Percentiles rank a stretch among this genome's conserved stretches.
Evolutionary conservation across 2,797 vertebrate species (phyloP).

Genomic region (Poeciliopsis gracilis): DNA sequence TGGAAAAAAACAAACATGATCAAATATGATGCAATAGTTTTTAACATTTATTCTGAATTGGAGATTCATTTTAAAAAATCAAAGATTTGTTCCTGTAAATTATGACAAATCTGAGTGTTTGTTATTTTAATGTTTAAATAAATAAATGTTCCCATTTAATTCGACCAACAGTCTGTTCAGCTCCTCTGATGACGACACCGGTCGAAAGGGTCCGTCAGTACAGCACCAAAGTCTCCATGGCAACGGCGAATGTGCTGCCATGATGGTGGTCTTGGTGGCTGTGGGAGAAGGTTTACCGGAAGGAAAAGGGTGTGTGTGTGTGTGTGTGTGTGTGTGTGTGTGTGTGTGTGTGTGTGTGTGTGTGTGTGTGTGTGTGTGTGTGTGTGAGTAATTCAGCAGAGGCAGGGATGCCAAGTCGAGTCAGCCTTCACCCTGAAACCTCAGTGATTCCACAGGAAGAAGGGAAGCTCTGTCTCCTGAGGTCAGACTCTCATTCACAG

Average conservation of each 20-base stretch:
- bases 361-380: slow-evolving; percentile 14
- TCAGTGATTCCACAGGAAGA: slow-evolving; percentile 64
- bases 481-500: slow-evolving; percentile 44
- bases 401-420: slow-evolving; percentile 64
- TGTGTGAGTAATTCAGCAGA: slow-evolving; percentile 29
- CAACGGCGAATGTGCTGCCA: slow-evolving; percentile 61
- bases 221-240: slow-evolving; percentile 55
- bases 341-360: slow-evolving; percentile 30
- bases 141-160: background rate
- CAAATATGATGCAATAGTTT: background rate
- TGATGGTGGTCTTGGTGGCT: slow-evolving; percentile 51
- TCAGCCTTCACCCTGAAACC: slow-evolving; percentile 72
- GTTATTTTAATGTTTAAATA: background rate
- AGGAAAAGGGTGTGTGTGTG: slow-evolving; percentile 42
- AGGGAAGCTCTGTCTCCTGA: slow-evolving; percentile 66
- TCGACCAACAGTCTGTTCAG: slow-evolving; percentile 23
- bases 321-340: background rate
- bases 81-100: background rate
- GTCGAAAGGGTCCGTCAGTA: slow-evolving; percentile 58
- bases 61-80: background rate
- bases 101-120: background rate
- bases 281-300: slow-evolving; percentile 71
- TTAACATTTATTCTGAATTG: background rate
- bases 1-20: background rate
- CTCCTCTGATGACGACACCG: slow-evolving; percentile 62